A percentile compares a stretch with the other conserved stretches of the same genome.
Conservation (phyloP, 2,797 vertebrate genomes). For the Spatula clypeata region DNA sequence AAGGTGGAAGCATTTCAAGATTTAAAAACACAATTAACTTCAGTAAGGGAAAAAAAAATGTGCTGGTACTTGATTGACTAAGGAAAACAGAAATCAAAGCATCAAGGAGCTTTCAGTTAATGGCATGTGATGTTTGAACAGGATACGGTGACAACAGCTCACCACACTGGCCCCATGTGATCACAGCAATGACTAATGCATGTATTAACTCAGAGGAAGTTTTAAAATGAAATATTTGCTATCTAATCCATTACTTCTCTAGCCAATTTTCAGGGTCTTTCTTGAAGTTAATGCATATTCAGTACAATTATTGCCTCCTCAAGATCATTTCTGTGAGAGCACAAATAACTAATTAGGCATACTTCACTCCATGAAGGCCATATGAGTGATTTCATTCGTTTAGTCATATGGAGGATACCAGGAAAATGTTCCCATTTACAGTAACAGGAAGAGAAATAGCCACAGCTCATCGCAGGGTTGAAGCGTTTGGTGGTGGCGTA, state of each 20-base stretch:
- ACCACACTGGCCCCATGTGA: fast-evolving
- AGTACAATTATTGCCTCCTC: not conserved
- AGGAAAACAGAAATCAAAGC: not conserved
- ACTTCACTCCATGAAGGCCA: not conserved
- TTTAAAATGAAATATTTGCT: not conserved
- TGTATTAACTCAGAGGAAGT: not conserved
- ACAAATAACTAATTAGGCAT: slow-evolving; percentile 36
- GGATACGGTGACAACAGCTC: not conserved
- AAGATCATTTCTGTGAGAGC: not conserved
- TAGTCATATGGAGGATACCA: not conserved
- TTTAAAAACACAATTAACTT: not conserved
- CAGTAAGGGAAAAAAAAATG: not conserved
- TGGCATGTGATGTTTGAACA: not conserved
- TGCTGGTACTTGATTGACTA: not conserved
- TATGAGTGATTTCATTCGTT: not conserved
- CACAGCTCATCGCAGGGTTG: not conserved
- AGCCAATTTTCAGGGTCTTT: not conserved
- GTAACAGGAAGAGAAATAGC: not conserved
- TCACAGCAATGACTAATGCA: not conserved
- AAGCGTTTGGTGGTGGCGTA: not conserved
- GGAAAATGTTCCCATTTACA: not conserved
- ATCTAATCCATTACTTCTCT: not conserved
- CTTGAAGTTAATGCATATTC: not conserved
- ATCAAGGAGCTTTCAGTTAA: not conserved
- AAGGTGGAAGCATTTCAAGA: fast-evolving